Base-by-base conservation (phyloP, 2,113 vertebrate genomes). In the Capricornis sumatraensis region DNA sequence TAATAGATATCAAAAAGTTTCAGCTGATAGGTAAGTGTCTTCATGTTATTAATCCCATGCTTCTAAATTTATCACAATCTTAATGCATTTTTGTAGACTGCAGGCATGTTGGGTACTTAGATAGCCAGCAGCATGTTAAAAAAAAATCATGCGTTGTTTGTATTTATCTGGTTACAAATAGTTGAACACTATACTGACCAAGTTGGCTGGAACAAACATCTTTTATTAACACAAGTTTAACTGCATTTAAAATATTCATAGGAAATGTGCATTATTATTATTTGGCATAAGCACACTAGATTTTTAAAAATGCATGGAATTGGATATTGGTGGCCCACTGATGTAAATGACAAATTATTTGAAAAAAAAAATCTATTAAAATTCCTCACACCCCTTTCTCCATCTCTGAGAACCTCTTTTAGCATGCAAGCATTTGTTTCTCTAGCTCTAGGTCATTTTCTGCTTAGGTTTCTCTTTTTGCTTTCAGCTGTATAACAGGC, bases 211-310 rank as follows among this genome's bases (percentile, higher is more conserved):
- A 98, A 97, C 25, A 95, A 98, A 87, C 57, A 95, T 94, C 50
- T 98, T 98, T 98, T 98, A 97, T 97, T 98, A 98, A 97, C 81
- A 91, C 13, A 67, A 2, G 1, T 97, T 98, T 95, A 98, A 96
- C 87, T 88, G 81, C 89, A 94, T 97, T 98, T 98, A 90, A 98
- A 98, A 98, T 98, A 98, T 98, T 98, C 71, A 95, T 97, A 87
- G 71, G 82, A 96, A 98, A 97, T 94, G 58, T 97, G 93, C 43
- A 67, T 98, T 97, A 95, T 97, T 96, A 94, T 98, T 97, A 98
- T 96, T 94, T 97, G 93, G 43, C 71, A 96, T 17, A 3, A 91
- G 91, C 81, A 96, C n/a, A 67, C 60, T 88, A 90, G 94, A 98
- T 81, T 92, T 98, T 93, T 83, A 97, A 98, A 98, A 98, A 98